These are phyloP conservation scores for Drosophila arizonae DNA, from an alignment of 1,140 invertebrate genomes.

Conservation along the genomic window DNA sequence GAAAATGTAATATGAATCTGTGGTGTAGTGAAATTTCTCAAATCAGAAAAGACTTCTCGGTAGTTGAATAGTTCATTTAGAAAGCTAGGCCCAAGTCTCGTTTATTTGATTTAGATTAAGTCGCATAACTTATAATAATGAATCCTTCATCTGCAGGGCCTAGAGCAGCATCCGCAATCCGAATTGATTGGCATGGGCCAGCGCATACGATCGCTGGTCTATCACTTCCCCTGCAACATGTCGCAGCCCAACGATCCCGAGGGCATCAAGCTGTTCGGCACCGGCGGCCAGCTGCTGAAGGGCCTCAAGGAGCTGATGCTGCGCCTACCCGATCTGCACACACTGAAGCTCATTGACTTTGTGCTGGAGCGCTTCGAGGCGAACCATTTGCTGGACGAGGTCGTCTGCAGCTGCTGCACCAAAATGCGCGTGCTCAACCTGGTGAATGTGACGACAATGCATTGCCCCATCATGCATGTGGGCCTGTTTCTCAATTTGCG, in stretches of 20 bases:
- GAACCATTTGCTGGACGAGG: constrained; percentile 89
- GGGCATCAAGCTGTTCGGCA: constrained; percentile 88
- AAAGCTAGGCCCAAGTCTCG: no score
- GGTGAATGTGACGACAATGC: constrained; percentile 90
- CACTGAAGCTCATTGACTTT: constrained; percentile 89
- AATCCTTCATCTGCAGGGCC: constrained; percentile 33
- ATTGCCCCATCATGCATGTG: constrained; percentile 89
- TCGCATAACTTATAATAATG: not conserved
- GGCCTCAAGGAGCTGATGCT: constrained; percentile 88
- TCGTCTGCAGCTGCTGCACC: constrained; percentile 87
- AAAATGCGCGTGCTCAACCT: constrained; percentile 87
- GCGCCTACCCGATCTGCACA: constrained; percentile 87
- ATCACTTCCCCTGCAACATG: constrained; percentile 92
- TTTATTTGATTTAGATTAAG: no score
- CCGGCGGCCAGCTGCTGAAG: constrained; percentile 88
- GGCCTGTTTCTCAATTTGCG: constrained; percentile 90
- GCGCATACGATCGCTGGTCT: constrained; percentile 87
- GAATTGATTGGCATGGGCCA: constrained; percentile 84
- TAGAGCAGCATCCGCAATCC: constrained; percentile 55
- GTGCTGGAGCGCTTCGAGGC: constrained; percentile 89
- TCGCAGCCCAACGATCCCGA: constrained; percentile 86
- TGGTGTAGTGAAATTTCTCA: no score
- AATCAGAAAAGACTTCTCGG: no score
- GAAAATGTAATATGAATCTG: not conserved
- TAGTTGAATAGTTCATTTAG: no score